Evolutionary conservation across 2,113 vertebrate genomes (phyloP).

Genomic region (Entomyzon cyanotis): DNA sequence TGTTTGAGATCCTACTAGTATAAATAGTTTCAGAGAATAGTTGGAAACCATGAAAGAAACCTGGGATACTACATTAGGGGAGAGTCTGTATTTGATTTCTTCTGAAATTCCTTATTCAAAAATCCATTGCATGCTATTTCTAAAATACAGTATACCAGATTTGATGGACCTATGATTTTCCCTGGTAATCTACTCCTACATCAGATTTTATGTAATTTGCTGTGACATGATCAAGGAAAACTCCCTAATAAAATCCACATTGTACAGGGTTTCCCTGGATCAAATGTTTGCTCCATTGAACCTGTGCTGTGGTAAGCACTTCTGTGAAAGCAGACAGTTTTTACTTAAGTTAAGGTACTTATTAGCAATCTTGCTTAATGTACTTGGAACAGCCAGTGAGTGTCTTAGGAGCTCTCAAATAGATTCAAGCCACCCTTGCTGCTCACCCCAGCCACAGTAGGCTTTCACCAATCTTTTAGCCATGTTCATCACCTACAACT

Average conservation of each 20-base stretch:
- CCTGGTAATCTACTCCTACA: background rate
- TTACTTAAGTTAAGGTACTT: background rate
- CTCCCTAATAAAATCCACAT: background rate
- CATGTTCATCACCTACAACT: background rate
- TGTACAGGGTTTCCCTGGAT: background rate
- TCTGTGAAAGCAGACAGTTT: background rate
- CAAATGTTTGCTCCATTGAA: background rate
- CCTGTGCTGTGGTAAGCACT: background rate
- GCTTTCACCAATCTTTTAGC: background rate
- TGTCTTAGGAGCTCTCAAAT: background rate
- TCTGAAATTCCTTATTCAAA: background rate
- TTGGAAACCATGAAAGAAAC: background rate
- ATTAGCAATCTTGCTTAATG: background rate
- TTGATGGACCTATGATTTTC: background rate
- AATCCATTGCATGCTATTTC: background rate
- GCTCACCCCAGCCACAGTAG: background rate
- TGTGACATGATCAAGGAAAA: background rate
- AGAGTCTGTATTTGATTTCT: background rate
- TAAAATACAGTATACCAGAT: background rate
- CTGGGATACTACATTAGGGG: background rate
- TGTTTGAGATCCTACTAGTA: background rate
- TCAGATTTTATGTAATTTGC: background rate
- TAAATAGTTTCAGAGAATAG: background rate
- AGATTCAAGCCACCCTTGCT: background rate
- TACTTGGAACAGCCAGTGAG: background rate